Conservation (phyloP, 2,113 vertebrate species). For the Nestor notabilis region DNA sequence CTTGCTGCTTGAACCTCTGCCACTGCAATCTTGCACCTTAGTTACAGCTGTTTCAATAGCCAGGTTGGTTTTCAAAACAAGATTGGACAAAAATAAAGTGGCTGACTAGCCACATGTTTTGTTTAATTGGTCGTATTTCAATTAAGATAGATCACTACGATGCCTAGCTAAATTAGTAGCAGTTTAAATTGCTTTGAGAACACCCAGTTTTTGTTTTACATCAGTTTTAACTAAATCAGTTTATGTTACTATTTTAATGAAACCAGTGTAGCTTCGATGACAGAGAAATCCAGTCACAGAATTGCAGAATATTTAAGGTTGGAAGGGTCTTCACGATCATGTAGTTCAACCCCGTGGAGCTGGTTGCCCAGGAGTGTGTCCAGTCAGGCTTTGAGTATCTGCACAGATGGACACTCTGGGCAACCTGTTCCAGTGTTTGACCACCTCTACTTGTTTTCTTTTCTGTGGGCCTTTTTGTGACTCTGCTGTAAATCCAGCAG, state of each 20-base stretch:
- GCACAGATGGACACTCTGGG: neutral
- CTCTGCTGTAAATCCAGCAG: neutral
- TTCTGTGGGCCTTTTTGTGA: neutral
- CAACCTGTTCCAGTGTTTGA: neutral
- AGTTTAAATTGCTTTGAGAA: neutral
- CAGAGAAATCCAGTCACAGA: neutral
- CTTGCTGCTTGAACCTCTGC: neutral
- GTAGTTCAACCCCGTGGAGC: neutral
- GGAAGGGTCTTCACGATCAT: neutral
- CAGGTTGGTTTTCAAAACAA: neutral
- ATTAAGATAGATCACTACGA: neutral
- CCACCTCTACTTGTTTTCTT: neutral
- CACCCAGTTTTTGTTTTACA: neutral
- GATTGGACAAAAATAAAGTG: neutral
- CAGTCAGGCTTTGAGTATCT: neutral
- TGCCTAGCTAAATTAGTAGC: neutral
- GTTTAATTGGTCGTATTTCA: neutral
- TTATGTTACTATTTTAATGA: neutral
- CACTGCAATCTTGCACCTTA: neutral
- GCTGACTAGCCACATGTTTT: neutral
- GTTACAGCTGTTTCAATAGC: neutral
- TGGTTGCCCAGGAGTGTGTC: neutral
- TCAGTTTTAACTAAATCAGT: neutral
- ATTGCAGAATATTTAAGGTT: neutral
- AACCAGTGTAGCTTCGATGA: neutral